Base-by-base conservation (phyloP, 2,797 vertebrate species). In the Leuciscus waleckii region DNA sequence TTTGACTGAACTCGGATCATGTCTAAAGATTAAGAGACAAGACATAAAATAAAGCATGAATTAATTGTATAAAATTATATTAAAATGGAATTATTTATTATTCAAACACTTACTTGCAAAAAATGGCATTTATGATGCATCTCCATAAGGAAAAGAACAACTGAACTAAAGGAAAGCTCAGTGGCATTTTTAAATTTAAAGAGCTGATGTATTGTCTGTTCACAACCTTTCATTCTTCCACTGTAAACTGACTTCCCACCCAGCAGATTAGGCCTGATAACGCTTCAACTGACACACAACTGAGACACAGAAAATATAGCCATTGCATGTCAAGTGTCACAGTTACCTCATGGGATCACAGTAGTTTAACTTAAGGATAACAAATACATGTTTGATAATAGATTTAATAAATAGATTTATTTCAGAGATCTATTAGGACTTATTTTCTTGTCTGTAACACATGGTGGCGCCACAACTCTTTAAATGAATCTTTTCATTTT, bases 381-480 rank as follows among this genome's bases (percentile, higher is more conserved):
- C 5, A 71, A 41, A 69, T 39, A 41, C 14, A 13, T 43, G 6
- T 71, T 71, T 43, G 14, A 71, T n/a, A n/a, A 14, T n/a, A 43
- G 1, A 71, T 26, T 16, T 17, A 70, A 70, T 41, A 17, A 29
- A 73, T 10, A 17, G 13, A 74, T 74, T 46, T 73, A 19, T 37
- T 37, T 39, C 4, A 9, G n/a, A 2, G 7, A 17, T 26, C 0
- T 71, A 26, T 63, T 39, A 46, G 23, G 65, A 63, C 13, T 32
- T 26, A 23, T 21, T 46, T 39, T 37, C 35, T 14, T 14, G 13
- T 43, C n/a, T 39, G 29, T 84, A 83, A 89, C 94, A 94, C 93
- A 91, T 0, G 93, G 76, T 92, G 94, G 93, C 87, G 91, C 91
- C 89, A 90, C 79, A 92, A 75, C 54, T 88, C 63, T 65, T 46